These are phyloP conservation scores for Aythya fuligula DNA, from an alignment of 2,797 vertebrate genomes.

Conservation along the genomic window DNA sequence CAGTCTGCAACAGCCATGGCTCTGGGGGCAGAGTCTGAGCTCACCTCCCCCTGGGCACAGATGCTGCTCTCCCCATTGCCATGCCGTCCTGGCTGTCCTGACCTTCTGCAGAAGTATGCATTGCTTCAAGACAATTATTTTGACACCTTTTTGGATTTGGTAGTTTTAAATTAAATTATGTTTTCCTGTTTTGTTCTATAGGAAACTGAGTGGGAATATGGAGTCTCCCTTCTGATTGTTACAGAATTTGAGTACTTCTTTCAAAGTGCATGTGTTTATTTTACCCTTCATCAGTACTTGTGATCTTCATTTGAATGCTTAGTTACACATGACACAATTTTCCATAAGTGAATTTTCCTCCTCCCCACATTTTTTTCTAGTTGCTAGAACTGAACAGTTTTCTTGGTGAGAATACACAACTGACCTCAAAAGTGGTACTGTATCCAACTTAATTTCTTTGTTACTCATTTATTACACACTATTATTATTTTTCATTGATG, in stretches of 20 bases:
- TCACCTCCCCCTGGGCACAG: not conserved
- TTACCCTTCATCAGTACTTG: not conserved
- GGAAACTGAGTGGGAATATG: not conserved
- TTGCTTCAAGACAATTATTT: not conserved
- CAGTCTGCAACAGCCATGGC: too few species aligned
- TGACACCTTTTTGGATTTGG: not conserved
- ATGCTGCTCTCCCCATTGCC: too few species aligned
- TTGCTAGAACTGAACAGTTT: not conserved
- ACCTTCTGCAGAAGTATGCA: not conserved
- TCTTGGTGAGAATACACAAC: not conserved
- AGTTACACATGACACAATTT: not conserved
- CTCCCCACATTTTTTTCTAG: not conserved
- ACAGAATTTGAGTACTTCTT: not conserved
- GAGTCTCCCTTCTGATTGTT: not conserved
- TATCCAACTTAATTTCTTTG: not conserved
- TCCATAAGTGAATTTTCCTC: not conserved
- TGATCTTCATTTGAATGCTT: not conserved
- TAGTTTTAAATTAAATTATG: not conserved
- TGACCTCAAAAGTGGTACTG: not conserved
- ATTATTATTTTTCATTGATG: not conserved
- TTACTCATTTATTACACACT: not conserved
- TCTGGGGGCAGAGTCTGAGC: not conserved
- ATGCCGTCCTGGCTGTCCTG: fast-evolving
- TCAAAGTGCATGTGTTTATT: not conserved
- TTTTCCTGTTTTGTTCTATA: not conserved